Base-by-base conservation (phyloP, 2,797 vertebrate species). In the Saxicola maurus region DNA sequence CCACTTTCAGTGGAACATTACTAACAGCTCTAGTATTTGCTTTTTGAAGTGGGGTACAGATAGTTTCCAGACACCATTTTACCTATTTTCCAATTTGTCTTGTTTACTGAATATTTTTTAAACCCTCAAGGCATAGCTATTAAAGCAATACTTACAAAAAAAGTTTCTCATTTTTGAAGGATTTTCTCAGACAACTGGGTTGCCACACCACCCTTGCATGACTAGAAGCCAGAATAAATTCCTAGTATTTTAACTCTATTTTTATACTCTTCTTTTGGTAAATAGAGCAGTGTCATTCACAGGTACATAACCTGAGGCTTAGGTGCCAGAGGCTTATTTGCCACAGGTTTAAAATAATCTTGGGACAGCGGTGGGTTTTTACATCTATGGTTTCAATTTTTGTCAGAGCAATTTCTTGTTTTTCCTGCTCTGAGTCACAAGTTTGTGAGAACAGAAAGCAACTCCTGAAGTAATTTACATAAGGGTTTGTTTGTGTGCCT, bases 271-370 rank as follows among this genome's bases (percentile, higher is more conserved):
- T 77, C 33, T 60, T 85, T 82, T 83, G 48, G 48, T 81, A 94
- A 93, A 78, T 19, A 94, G 59, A 84, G 51, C 43, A 81, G 61
- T 60, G 82, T 25, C 72, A 51, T 88, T 94, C 88, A 53, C n/a
- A 61, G 61, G 59, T 79, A 68, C 25, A 2, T 42, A 74, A 55
- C 38, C 40, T 72, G 69, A 65, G 66, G 60, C 72, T 93, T 67
- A 68, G 28, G 48, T 82, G 30, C 53, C 68, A 60, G 71, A 59
- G 62, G 15, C 37, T 52, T 40, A 40, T 81, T 89, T 81, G 59
- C 59, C 53, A 51, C 49, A 37, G 46, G 21, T 83, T 93, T 87
- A 85, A 96, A 96, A 91, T 91, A 91, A 72, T 48, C 49, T 78
- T 65, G 78, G 90, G 89, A 71, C 71, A 69, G 31, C 19, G 23